Evolutionary conservation across 2,113 vertebrate genomes (phyloP), one percentile per base, ranked within the genome.

Genomic region (Pluvialis apricaria): DNA sequence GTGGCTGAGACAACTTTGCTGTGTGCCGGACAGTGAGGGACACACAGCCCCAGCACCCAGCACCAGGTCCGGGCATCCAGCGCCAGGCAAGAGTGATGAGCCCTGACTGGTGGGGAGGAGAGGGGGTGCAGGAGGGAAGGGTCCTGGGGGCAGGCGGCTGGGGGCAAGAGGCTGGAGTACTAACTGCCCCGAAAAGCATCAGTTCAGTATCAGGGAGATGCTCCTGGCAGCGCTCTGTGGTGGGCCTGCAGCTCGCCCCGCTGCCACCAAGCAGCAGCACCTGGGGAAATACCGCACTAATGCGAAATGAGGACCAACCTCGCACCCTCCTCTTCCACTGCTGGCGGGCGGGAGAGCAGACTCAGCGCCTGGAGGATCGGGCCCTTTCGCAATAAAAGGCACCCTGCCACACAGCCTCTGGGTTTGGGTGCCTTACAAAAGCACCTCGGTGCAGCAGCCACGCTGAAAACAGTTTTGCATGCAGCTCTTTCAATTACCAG

Each of bases 391-490:
- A 5, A 3, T 11, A 9, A 17, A 26, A 16, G 0, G 6, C 2
- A 3, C 42, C 24, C 54, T 10, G 15, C 32, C 65, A 4, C 4
- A 38, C 69, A 4, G 45, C 10, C 54, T 12, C n/a, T 8, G 64
- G 15, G 5, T 16, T 6, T 7, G 21, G 71, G 61, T 4, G 61
- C n/a, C 31, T 5, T 9, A 8, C 57, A 7, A 3, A 32, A 64
- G 44, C 9, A 1, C 34, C 36, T 31, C 9, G 1, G 31, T 11
- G n/a, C 87, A 60, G 72, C 5, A 81, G 68, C 49, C 1, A 0
- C 17, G 1, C 77, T 5, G 21, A 20, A 69, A 55, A 15, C 15
- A 12, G 20, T 36, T 66, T 36, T 42, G 28, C 34, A 9, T 36
- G 28, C 40, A 60, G 62, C 45, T 55, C 88, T 28, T n/a, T 26